These are phyloP conservation scores for Drosophila flavopinicola DNA, from an alignment of 2,888 invertebrate species.

Conservation along the genomic window DNA sequence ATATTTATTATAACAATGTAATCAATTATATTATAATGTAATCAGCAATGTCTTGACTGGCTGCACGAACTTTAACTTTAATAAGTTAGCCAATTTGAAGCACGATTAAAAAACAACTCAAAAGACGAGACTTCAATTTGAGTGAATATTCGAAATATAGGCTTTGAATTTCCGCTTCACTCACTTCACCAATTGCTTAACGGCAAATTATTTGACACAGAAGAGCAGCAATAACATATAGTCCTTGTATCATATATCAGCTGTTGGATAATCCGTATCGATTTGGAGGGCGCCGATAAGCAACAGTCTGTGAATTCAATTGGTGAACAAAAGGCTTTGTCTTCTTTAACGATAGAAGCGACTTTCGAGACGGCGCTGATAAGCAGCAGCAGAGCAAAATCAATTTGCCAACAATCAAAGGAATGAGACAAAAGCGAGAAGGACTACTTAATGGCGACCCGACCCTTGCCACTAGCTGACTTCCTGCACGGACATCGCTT, in stretches of 20 bases:
- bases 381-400: constrained; percentile 28
- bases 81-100: too few species aligned
- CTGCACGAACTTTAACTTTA: too few species aligned
- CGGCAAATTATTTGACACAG: constrained; percentile 2
- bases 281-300: constrained; percentile 34
- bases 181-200: background rate
- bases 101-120: too few species aligned
- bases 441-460: constrained; percentile 4
- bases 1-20: too few species aligned
- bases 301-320: constrained; percentile 32
- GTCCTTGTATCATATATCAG: constrained; percentile 30
- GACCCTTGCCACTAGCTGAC: constrained; percentile 11
- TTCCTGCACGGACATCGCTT: constrained; percentile 15
- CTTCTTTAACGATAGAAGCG: background rate
- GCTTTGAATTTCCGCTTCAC: constrained; percentile 12
- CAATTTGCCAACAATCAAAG: constrained; percentile 33
- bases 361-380: constrained; percentile 27
- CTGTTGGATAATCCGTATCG: constrained; percentile 36
- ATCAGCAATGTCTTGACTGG: too few species aligned
- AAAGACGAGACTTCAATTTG: too few species aligned
- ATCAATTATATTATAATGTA: too few species aligned
- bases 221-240: background rate
- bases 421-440: constrained; percentile 7
- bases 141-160: too few species aligned
- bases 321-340: constrained; percentile 42